A percentile compares a stretch with the other conserved stretches of the same genome.
Conservation (phyloP, 2,797 vertebrate species). For the Chloroceryle amazona region DNA sequence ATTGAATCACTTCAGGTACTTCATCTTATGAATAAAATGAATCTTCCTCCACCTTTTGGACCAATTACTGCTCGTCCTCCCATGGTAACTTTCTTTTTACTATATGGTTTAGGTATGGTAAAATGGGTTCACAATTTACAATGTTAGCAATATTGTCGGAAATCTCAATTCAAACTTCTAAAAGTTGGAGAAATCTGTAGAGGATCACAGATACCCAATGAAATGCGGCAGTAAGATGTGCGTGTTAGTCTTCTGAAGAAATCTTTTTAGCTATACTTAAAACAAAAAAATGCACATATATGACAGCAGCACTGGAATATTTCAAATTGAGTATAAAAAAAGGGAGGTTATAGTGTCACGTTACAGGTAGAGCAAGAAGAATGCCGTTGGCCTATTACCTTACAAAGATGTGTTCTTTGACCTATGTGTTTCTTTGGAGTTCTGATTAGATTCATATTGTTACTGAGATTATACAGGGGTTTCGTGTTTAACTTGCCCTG, state of each 20-base stretch:
- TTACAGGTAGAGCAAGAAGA: not conserved
- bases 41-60: constrained; percentile 95
- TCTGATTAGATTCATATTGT: not conserved
- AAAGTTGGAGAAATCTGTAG: not conserved
- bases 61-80: constrained; percentile 91
- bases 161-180: not conserved
- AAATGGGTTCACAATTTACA: not conserved
- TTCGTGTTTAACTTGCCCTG: not conserved
- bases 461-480: not conserved
- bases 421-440: not conserved
- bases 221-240: not conserved
- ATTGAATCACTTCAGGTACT: constrained; percentile 87
- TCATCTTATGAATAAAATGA: constrained; percentile 99
- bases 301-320: not conserved
- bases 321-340: not conserved
- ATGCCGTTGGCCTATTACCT: not conserved
- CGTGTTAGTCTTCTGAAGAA: not conserved
- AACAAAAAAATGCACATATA: not conserved
- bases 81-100: constrained; percentile 81
- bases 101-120: not conserved
- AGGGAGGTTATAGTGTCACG: not conserved
- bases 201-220: not conserved
- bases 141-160: not conserved
- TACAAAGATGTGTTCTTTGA: not conserved
- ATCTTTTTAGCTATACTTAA: not conserved